A percentile compares a stretch with the other conserved stretches of the same genome.
phyloP scores from a whole-genome alignment of 2,888 invertebrate species.

The Dryadula phaetusa region DNA sequence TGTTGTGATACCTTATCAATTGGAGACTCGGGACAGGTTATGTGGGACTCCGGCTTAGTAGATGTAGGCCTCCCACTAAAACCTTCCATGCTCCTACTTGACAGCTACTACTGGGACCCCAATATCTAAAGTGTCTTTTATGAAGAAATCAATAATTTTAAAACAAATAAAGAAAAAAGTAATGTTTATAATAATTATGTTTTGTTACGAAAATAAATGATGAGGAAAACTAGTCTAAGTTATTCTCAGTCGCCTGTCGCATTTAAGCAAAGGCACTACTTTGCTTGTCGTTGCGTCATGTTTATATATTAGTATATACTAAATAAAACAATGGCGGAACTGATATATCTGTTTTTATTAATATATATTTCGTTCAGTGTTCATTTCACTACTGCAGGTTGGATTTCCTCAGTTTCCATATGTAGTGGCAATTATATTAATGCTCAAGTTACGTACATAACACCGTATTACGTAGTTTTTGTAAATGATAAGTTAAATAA shows the following conservation, averaged over 20 bases:
- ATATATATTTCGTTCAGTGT: background rate
- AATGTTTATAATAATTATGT: too few species aligned
- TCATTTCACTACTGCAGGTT: background rate
- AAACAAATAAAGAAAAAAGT: background rate
- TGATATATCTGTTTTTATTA: background rate
- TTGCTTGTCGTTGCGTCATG: background rate
- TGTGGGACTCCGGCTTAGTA: too few species aligned
- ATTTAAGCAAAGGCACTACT: background rate
- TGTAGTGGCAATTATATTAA: background rate
- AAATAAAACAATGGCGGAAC: constrained; percentile 2
- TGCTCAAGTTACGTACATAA: background rate
- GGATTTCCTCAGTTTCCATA: background rate
- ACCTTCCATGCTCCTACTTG: too few species aligned
- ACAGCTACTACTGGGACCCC: too few species aligned
- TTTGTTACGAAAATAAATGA: background rate
- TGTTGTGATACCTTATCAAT: too few species aligned
- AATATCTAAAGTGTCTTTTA: too few species aligned
- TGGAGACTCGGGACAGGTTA: too few species aligned
- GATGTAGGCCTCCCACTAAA: too few species aligned
- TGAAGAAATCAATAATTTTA: background rate
- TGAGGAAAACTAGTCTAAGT: background rate
- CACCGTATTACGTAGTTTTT: background rate
- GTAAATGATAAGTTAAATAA: constrained; percentile 1
- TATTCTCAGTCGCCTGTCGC: background rate
- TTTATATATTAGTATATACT: too few species aligned